These are phyloP conservation scores for Thymallus thymallus DNA, from an alignment of 2,113 vertebrate species.

Conservation along the genomic window DNA sequence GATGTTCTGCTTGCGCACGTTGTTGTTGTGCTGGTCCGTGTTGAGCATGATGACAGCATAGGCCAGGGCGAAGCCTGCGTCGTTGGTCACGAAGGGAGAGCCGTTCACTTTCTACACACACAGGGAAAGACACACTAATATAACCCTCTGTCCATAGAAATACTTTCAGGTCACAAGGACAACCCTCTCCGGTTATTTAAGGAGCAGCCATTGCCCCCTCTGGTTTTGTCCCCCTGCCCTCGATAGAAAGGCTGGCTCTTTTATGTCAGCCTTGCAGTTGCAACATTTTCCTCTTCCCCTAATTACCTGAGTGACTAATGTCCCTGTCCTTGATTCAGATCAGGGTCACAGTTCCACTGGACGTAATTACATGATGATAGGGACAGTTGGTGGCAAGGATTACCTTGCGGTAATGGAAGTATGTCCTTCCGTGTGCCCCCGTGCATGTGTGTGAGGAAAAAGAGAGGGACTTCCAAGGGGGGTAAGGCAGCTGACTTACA, in stretches of 20 bases:
- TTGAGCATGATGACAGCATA: conserved; percentile 98
- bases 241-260: conserved; percentile 7
- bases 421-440: background rate
- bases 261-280: conserved; percentile 42
- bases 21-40: conserved; percentile 99
- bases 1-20: conserved; percentile 97
- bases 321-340: conserved; percentile 37
- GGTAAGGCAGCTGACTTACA: conserved; percentile 72
- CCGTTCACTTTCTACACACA: conserved; percentile 91
- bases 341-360: conserved; percentile 33
- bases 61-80: conserved; percentile 94
- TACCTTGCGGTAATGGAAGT: conserved; percentile 39
- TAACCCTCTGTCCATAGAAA: conserved; percentile 23
- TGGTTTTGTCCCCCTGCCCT: conserved; percentile 25
- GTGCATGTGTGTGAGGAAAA: conserved; percentile 8
- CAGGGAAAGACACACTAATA: conserved; percentile 1
- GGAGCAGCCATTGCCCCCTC: conserved; percentile 18
- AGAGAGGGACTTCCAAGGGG: background rate
- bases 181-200: conserved; percentile 48
- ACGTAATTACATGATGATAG: conserved; percentile 48
- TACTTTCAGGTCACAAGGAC: conserved; percentile 66
- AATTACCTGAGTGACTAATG: conserved; percentile 48
- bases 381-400: conserved; percentile 20
- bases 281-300: conserved; percentile 40
- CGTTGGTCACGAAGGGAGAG: conserved; percentile 90